Evolutionary conservation across 2,113 vertebrate genomes (phyloP).

Genomic region (Coturnix japonica): DNA sequence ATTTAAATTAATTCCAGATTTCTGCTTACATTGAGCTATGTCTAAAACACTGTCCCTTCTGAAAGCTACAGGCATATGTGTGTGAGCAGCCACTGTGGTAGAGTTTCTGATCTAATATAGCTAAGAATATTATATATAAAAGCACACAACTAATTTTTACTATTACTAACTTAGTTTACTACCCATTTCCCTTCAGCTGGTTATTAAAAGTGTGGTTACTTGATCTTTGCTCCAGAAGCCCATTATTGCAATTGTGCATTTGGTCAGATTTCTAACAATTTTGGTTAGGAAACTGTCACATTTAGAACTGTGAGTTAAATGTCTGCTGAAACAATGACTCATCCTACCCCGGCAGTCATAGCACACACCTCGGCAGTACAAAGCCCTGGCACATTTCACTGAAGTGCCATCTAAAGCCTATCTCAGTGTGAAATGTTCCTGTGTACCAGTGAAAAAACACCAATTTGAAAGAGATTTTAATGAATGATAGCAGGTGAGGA

Average conservation of each 20-base stretch:
- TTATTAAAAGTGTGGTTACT: neutral
- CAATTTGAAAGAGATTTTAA: neutral
- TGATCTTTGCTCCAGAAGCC: neutral
- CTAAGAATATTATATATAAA: neutral
- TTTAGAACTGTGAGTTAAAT: neutral
- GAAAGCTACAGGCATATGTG: neutral
- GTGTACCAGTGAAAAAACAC: neutral
- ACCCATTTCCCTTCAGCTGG: neutral
- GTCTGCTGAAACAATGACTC: neutral
- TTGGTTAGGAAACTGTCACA: neutral
- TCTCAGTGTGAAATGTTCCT: neutral
- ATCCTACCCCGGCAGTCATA: neutral
- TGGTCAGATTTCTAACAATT: neutral
- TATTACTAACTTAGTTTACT: neutral
- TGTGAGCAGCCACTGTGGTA: neutral
- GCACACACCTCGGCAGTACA: neutral
- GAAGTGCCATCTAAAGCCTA: neutral
- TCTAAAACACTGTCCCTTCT: neutral
- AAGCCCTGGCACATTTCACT: neutral
- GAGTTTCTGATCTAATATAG: neutral
- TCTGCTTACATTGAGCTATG: neutral
- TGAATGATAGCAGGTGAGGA: neutral
- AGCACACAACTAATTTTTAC: neutral
- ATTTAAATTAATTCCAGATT: neutral
- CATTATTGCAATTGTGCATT: neutral